Conservation (phyloP, 37 sponge, comb jelly and placozoan genomes). For the Dysidea cf. avara region DNA sequence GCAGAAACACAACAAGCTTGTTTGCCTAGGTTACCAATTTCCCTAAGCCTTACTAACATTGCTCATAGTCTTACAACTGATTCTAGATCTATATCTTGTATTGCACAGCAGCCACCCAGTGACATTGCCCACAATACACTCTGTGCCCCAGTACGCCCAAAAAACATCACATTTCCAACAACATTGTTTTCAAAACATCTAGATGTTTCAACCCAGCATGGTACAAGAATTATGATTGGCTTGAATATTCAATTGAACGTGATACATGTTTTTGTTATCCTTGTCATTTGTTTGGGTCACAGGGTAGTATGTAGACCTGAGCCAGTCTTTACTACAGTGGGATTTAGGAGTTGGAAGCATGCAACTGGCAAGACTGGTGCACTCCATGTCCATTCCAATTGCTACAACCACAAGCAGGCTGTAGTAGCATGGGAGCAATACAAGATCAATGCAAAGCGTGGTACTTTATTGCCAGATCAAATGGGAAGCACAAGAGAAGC, state of each 20-base stretch:
- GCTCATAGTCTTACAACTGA: too few relatives aligned
- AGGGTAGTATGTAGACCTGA: neutral
- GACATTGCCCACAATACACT: slow-evolving; percentile 30
- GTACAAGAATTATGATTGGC: slow-evolving; percentile 23
- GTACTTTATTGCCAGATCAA: slow-evolving; percentile 17
- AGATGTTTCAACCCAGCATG: too few relatives aligned
- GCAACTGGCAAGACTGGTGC: slow-evolving; percentile 34
- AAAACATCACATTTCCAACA: slow-evolving; percentile 35
- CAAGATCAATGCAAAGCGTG: neutral
- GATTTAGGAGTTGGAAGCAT: slow-evolving; percentile 47
- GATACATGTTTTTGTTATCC: slow-evolving; percentile 51
- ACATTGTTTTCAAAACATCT: slow-evolving; percentile 42
- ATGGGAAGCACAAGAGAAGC: slow-evolving; percentile 1
- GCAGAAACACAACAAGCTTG: too few relatives aligned
- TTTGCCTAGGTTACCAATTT: too few relatives aligned
- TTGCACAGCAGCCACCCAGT: too few relatives aligned
- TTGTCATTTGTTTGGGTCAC: slow-evolving; percentile 26
- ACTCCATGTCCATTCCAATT: slow-evolving; percentile 11
- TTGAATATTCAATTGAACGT: slow-evolving; percentile 39
- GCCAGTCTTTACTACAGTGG: slow-evolving; percentile 3
- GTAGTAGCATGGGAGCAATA: slow-evolving; percentile 10
- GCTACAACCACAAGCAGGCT: slow-evolving; percentile 21
- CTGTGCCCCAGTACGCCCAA: slow-evolving; percentile 37
- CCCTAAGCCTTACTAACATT: too few relatives aligned
- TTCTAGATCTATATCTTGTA: too few relatives aligned